Evolutionary conservation across 2,113 vertebrate species (phyloP).

Genomic region (Bos indicus): DNA sequence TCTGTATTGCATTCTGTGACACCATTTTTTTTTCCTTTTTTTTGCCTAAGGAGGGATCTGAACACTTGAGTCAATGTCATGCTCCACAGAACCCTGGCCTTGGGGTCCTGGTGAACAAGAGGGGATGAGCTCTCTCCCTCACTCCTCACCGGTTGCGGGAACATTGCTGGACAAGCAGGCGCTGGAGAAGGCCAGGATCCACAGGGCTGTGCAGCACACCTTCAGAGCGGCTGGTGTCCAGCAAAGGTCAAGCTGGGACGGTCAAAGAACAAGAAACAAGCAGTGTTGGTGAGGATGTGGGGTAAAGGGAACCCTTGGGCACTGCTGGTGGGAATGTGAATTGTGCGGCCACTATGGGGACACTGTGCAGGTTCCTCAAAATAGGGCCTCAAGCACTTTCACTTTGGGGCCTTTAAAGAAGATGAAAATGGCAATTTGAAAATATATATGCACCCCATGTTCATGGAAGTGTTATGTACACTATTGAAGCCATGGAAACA

Average conservation of each 20-base stretch:
- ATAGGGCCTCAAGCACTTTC: not conserved
- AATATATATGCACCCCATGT: not conserved
- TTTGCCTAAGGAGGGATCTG: not conserved
- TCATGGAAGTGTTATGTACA: not conserved
- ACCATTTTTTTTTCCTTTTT: accelerated
- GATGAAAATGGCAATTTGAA: not conserved
- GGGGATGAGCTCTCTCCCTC: accelerated
- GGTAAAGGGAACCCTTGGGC: not conserved
- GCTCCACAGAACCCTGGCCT: not conserved
- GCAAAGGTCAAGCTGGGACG: not conserved
- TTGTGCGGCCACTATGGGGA: not conserved
- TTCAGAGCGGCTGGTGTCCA: not conserved
- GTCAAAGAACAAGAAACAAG: not conserved
- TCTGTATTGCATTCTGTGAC: accelerated
- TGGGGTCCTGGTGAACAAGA: not conserved
- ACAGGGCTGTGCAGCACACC: not conserved
- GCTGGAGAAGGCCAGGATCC: accelerated
- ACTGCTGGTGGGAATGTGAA: not conserved
- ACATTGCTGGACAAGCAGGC: not conserved
- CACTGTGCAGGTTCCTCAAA: not conserved
- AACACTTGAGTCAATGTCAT: not conserved
- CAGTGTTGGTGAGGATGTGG: not conserved
- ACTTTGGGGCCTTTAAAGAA: not conserved
- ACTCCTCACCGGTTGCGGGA: not conserved
- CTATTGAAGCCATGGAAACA: accelerated